Base-by-base conservation (phyloP, 2,797 vertebrate species). In the Myripristis jacobus region DNA sequence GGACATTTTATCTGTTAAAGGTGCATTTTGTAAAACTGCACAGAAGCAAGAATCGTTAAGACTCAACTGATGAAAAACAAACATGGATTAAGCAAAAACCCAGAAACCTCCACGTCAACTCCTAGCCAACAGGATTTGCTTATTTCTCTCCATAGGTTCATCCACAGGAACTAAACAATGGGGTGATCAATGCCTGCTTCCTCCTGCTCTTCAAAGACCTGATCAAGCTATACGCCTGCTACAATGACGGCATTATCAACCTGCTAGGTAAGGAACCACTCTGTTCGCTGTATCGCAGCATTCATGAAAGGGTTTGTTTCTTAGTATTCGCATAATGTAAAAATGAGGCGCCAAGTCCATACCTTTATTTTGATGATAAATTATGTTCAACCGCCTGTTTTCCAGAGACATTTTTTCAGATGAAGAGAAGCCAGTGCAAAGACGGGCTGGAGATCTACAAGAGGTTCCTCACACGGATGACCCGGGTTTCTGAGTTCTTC, bases 381-480 rank as follows among this genome's bases (percentile, higher is more conserved):
- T 0, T 50, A 13, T 34, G 16, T 10, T 31, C 16, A 55, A 34
- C 6, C 11, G 16, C 9, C 7, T 73, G 50, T 70, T 70, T 15
- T 75, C 12, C 62, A 99, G 98, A 99, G 92, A 99, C 98, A 88
- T 99, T 98, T 89, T 99, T 99, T 95, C 96, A 98, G 92, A 98
- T 99, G 98, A 99, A 99, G 92, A 97, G 97, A 87, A 96, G 96
- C 70, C 97, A 99, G 66, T 99, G 98, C 92, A 99, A 97, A 95
- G 98, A 99, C 21, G 98, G 97, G 21, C 92, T 99, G 87, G 98
- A 99, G 95, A 98, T 99, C 91, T 99, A 99, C 92, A 99, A 99
- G 90, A 95, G 95, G 70, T 99, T 99, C 93, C 92, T 99, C 76
- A 99, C 96, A 52, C 94, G 98, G 85, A 99, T 99, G 98, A 99